phyloP scores from a whole-genome alignment of 2,888 invertebrate species.

The Pammene aurita region DNA sequence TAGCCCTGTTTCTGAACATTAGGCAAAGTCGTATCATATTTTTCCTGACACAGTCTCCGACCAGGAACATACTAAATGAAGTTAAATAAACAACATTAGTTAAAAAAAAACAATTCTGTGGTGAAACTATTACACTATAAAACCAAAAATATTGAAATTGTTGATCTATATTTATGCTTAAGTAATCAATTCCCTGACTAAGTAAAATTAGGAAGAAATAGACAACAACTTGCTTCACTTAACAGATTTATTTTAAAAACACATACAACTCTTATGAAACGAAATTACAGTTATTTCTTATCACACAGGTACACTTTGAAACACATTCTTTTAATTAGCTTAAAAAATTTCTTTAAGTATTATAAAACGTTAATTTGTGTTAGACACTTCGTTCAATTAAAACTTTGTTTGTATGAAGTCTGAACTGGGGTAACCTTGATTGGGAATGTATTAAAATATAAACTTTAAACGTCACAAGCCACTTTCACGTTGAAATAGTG shows the following conservation, averaged over 20 bases:
- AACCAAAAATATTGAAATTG: too few relatives aligned
- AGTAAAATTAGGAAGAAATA: neutral
- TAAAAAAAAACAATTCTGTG: too few relatives aligned
- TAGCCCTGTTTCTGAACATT: too few relatives aligned
- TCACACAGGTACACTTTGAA: neutral
- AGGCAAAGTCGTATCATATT: too few relatives aligned
- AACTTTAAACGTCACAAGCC: neutral
- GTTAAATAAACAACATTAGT: too few relatives aligned
- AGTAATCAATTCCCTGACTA: too few relatives aligned
- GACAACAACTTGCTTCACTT: neutral
- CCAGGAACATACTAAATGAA: too few relatives aligned
- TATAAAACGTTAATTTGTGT: neutral
- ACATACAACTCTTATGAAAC: neutral
- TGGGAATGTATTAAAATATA: neutral
- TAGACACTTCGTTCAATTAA: conserved; percentile 6
- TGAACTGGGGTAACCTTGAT: conserved; percentile 13
- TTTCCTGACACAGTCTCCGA: too few relatives aligned
- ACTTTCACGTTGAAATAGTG: neutral
- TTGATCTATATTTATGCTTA: too few relatives aligned
- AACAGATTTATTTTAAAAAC: neutral
- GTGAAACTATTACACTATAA: too few relatives aligned
- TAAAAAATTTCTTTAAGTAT: neutral
- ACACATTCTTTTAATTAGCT: neutral
- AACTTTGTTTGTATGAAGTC: too few relatives aligned
- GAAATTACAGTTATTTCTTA: neutral